Evolutionary conservation across 2,113 vertebrate genomes (phyloP).

Genomic region (Sander lucioperca): DNA sequence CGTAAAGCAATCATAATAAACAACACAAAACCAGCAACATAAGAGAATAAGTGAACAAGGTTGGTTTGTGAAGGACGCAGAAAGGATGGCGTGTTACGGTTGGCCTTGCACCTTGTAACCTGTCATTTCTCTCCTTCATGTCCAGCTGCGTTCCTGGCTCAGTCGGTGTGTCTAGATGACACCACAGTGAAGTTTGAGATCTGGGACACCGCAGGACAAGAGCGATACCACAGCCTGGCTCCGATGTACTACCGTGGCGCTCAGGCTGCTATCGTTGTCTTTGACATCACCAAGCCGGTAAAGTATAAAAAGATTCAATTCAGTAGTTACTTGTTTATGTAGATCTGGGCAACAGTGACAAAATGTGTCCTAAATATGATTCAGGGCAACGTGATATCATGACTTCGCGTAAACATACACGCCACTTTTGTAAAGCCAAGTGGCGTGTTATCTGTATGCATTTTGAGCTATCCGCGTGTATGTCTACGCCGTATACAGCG

Average conservation of each 20-base stretch:
- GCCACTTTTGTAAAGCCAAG: too few species aligned
- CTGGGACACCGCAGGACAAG: conserved; percentile 90
- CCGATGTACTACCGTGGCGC: conserved; percentile 90
- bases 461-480: too few species aligned
- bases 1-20: too few species aligned
- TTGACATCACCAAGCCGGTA: conserved; percentile 90
- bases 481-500: too few species aligned
- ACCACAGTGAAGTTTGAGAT: conserved; percentile 91
- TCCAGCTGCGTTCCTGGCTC: conserved; percentile 88
- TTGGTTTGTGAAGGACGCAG: too few species aligned
- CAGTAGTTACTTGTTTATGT: not conserved
- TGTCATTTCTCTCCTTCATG: not conserved
- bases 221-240: conserved; percentile 89
- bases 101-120: not conserved
- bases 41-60: too few species aligned
- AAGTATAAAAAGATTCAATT: not conserved
- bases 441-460: too few species aligned
- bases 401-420: too few species aligned
- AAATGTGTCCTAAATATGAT: not conserved
- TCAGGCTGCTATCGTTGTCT: conserved; percentile 89
- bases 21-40: too few species aligned
- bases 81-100: too few species aligned
- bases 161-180: conserved; percentile 89
- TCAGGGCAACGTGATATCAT: not conserved
- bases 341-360: too few species aligned